Evolutionary conservation across 2,113 vertebrate species (phyloP), one percentile per base, ranked within the genome.

Genomic region (Nannospalax galili): DNA sequence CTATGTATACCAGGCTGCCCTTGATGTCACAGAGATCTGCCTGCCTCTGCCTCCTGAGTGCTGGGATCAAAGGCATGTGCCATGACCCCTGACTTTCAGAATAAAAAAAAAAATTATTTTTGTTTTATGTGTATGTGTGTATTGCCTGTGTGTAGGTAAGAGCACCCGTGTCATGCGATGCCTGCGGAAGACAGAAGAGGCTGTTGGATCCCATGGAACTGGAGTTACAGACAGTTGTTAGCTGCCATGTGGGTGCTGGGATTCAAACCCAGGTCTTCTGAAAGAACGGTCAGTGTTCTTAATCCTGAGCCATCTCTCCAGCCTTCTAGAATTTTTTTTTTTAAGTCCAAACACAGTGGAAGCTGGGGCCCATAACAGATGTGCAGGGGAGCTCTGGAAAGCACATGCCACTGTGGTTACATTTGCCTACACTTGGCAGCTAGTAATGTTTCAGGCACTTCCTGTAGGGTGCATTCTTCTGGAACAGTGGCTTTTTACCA

Each of bases 401-500:
- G 67, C 58, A 65, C 79, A 87, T 2, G 67, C n/a, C 40, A 10
- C 37, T 84, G 93, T 98, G 96, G 97, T 97, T 97, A 96, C 72
- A 91, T 93, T 95, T 90, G 52, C 92, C 56, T 98, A 40, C 26
- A 3, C 24, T 2, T 69, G 60, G 64, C 11, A 96, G 94, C 73
- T 95, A 98, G 94, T 89, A 82, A 78, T 52, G 77, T 45, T 87
- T 28, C 65, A 96, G 95, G 88, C 88, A 97, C 82, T 97, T 98
- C 92, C 96, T 85, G 91, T 3, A 88, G 91, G 95, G 40, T 1
- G 74, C 45, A 97, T 79, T 35, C 72, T 94, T 86, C 75, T 90
- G 91, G 97, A 98, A 97, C 78, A 1, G 78, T 65, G 69, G 94
- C 62, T 97, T 88, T 96, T 97, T 94, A 96, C 84, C n/a, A 16